These are phyloP conservation scores for Eristalinus aeneus DNA, from an alignment of 2,888 invertebrate species.

Conservation along the genomic window DNA sequence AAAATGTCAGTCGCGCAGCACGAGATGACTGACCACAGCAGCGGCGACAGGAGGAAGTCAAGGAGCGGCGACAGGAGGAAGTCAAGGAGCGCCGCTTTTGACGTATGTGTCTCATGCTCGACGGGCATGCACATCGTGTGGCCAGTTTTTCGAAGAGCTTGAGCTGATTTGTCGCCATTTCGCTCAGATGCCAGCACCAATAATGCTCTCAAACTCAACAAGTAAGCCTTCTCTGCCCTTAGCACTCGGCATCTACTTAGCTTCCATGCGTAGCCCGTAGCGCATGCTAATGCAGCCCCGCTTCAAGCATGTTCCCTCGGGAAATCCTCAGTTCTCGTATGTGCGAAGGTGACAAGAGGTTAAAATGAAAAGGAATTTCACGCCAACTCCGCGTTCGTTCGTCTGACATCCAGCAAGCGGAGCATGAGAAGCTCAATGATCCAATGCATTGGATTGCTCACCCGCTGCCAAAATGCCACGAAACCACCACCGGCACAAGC, in stretches of 20 bases:
- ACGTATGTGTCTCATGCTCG: too few species aligned
- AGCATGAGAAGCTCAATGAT: slow-evolving; percentile 1
- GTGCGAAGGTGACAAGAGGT: slow-evolving; percentile 53
- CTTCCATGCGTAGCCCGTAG: neutral
- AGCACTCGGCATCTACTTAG: neutral
- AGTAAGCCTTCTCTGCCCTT: neutral
- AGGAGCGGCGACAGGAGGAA: too few species aligned
- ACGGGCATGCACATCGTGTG: too few species aligned
- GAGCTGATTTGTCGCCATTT: too few species aligned
- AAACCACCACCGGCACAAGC: neutral
- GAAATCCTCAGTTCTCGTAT: neutral
- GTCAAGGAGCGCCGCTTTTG: too few species aligned
- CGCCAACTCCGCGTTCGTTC: slow-evolving; percentile 21
- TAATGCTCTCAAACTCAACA: neutral
- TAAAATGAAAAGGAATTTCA: slow-evolving; percentile 45
- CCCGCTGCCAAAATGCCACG: slow-evolving; percentile 48
- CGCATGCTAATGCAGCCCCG: neutral
- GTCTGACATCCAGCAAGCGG: neutral
- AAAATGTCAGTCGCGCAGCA: neutral
- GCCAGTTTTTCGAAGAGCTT: too few species aligned
- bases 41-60: neutral
- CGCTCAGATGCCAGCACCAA: too few species aligned
- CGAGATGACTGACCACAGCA: neutral
- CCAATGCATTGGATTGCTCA: slow-evolving; percentile 29
- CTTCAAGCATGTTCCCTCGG: neutral